Conservation (phyloP, 92 coral and sea anemone species). For the Epizoanthus ramosus region DNA sequence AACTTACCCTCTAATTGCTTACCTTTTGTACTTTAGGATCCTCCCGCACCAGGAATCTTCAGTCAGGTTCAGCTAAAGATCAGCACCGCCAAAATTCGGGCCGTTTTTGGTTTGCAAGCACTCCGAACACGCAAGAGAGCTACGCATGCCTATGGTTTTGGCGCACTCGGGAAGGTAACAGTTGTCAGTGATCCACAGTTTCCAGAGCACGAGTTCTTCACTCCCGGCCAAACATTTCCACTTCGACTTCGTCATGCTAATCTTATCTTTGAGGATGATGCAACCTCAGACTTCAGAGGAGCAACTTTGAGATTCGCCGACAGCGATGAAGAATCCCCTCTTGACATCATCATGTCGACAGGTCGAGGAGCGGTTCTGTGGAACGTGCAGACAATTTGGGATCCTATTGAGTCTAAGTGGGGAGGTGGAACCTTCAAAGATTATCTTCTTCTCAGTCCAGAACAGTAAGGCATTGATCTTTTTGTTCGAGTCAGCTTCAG, state of each 20-base stretch:
- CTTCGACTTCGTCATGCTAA: constrained; percentile 60
- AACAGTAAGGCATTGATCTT: constrained; percentile 10
- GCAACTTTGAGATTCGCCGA: constrained; percentile 57
- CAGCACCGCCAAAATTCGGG: neutral
- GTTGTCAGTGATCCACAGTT: constrained; percentile 47
- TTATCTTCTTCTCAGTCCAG: constrained; percentile 19
- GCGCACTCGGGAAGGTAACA: constrained; percentile 34
- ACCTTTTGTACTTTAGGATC: constrained; percentile 6
- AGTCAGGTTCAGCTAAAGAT: neutral
- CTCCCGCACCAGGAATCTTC: constrained; percentile 18
- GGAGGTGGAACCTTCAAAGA: constrained; percentile 35
- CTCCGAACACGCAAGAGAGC: constrained; percentile 13
- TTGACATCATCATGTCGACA: constrained; percentile 52
- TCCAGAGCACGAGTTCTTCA: constrained; percentile 61
- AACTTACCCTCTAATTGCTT: neutral
- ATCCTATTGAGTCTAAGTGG: constrained; percentile 7
- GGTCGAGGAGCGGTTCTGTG: constrained; percentile 52
- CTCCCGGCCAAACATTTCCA: constrained; percentile 46
- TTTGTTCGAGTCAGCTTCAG: no score
- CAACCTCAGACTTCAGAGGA: constrained; percentile 49
- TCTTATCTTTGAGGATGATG: constrained; percentile 41
- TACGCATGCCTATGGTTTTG: constrained; percentile 22
- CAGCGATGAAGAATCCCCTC: constrained; percentile 49
- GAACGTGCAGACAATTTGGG: constrained; percentile 41
- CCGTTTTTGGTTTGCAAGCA: neutral